Conservation (phyloP, 2,113 vertebrate genomes). For the Calyptomena viridis region DNA sequence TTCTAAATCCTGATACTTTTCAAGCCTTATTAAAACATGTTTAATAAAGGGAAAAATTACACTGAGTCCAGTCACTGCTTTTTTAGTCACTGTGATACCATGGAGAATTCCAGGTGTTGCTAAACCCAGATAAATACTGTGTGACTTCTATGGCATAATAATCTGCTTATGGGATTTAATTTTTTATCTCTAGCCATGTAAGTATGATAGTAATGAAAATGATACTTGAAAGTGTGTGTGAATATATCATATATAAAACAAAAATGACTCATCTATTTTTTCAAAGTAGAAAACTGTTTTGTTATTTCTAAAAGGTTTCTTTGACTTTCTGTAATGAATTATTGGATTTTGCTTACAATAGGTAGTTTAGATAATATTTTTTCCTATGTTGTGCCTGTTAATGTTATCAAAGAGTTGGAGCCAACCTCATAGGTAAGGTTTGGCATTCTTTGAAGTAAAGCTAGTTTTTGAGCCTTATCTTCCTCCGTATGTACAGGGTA, state of each 20-base stretch:
- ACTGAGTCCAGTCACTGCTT: constrained; percentile 8
- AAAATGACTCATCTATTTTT: constrained; percentile 58
- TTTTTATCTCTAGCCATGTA: constrained; percentile 41
- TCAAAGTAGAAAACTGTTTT: constrained; percentile 26
- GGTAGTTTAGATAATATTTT: constrained; percentile 1
- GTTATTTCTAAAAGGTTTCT: constrained; percentile 40
- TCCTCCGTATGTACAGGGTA: not conserved
- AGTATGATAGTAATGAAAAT: constrained; percentile 47
- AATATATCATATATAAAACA: constrained; percentile 47
- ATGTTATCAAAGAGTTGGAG: constrained; percentile 22
- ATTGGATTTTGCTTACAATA: constrained; percentile 4
- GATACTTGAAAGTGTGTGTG: constrained; percentile 60
- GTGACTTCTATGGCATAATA: constrained; percentile 1
- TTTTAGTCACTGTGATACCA: not conserved
- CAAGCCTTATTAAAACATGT: constrained; percentile 31
- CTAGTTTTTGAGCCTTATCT: constrained; percentile 44
- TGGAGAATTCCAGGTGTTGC: constrained; percentile 40
- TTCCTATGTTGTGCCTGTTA: constrained; percentile 36
- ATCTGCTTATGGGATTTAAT: constrained; percentile 4
- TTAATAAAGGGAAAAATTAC: constrained; percentile 27
- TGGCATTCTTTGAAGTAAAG: constrained; percentile 4
- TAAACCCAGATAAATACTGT: not conserved
- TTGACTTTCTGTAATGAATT: constrained; percentile 36
- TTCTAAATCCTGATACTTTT: constrained; percentile 21
- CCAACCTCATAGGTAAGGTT: not conserved